Evolutionary conservation across 1,140 invertebrate species (phyloP).

Genomic region (Copidosoma floridanum): DNA sequence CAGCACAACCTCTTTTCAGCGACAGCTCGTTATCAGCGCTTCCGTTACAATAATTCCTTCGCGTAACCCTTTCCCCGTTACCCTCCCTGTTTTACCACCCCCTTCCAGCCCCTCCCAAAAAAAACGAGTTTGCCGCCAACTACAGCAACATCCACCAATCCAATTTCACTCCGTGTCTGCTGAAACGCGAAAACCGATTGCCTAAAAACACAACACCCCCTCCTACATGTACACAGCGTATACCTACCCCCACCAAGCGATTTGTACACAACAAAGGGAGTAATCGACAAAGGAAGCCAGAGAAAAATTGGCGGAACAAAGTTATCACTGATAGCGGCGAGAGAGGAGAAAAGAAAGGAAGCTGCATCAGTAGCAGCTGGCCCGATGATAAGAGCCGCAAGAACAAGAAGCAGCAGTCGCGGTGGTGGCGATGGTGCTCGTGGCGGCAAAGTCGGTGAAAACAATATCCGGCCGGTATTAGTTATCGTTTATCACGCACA

Average conservation of each 20-base stretch:
- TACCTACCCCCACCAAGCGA: too few relatives aligned
- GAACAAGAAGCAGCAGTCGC: not conserved
- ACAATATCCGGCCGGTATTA: constrained; percentile 36
- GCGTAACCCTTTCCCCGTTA: not conserved
- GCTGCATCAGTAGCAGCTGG: not conserved
- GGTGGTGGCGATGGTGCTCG: not conserved
- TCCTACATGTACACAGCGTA: not conserved
- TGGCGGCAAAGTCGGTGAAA: constrained; percentile 29
- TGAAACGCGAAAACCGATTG: too few relatives aligned
- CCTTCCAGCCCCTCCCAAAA: not conserved
- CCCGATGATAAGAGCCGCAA: constrained; percentile 14
- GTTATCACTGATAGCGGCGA: constrained; percentile 6
- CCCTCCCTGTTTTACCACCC: too few relatives aligned
- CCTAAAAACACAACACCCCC: too few relatives aligned
- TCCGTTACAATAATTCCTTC: constrained; percentile 12
- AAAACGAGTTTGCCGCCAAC: not conserved
- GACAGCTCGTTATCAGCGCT: constrained; percentile 8
- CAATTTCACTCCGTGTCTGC: too few relatives aligned
- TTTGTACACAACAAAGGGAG: not conserved
- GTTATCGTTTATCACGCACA: constrained; percentile 42
- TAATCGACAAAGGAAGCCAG: constrained; percentile 9
- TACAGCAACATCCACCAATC: not conserved
- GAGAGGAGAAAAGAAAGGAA: too few relatives aligned
- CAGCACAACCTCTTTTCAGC: not conserved
- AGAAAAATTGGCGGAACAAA: constrained; percentile 27